These are phyloP conservation scores for Callionymus lyra DNA, from an alignment of 2,113 vertebrate genomes.

Conservation along the genomic window DNA sequence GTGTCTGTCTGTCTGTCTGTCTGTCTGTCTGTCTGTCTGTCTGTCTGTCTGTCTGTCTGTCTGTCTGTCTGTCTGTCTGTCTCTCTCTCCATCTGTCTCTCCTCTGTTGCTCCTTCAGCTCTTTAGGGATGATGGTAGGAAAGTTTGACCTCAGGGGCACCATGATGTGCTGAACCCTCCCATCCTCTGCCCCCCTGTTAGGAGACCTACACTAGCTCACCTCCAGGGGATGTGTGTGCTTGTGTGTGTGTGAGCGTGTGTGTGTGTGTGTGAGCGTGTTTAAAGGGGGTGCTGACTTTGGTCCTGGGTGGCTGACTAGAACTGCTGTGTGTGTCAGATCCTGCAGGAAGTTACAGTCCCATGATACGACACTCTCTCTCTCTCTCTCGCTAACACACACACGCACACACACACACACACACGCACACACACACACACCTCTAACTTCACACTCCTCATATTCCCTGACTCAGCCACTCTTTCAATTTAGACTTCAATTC, in stretches of 20 bases:
- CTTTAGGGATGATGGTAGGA: conserved; percentile 44
- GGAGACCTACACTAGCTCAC: conserved; percentile 42
- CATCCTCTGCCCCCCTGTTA: conserved; percentile 7
- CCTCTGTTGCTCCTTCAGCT: conserved; percentile 37
- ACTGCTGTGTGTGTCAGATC: conserved; percentile 70
- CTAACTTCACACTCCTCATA: conserved; percentile 33
- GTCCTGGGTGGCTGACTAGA: conserved; percentile 68
- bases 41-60: no score
- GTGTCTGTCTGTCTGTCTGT: no score
- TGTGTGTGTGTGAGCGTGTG: conserved; percentile 21
- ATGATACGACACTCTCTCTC: conserved; percentile 26
- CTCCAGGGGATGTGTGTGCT: conserved; percentile 37
- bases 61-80: no score
- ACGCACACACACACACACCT: conserved; percentile 17
- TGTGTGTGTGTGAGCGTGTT: conserved; percentile 23
- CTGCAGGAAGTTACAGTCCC: conserved; percentile 67
- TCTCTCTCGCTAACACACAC: conserved; percentile 27
- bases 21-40: no score
- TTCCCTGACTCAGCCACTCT: conserved; percentile 49
- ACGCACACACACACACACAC: conserved; percentile 26
- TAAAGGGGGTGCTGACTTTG: conserved; percentile 64
- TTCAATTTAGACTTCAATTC: conserved; percentile 28
- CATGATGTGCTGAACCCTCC: conserved; percentile 41
- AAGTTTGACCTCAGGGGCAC: conserved; percentile 39
- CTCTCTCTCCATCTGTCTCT: conserved; percentile 28